Evolutionary conservation across 1,140 invertebrate genomes (phyloP).

Genomic region (Dendrolimus punctatus): DNA sequence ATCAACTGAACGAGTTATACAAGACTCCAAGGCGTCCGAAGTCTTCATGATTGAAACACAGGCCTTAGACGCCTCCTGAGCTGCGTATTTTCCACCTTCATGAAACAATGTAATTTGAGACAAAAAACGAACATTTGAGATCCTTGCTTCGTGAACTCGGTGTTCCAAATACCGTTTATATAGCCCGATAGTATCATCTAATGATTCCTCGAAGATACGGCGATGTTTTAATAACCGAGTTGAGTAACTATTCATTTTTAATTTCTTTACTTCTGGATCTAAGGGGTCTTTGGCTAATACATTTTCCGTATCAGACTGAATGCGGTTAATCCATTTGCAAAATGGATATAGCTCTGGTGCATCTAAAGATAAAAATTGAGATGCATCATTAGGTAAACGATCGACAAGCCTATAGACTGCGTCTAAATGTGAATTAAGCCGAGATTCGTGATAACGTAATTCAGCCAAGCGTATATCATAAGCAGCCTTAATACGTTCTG

Average conservation of each 20-base stretch:
- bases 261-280: slow-evolving; percentile 33
- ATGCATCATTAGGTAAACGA: slow-evolving; percentile 27
- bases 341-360: slow-evolving; percentile 44
- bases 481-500: slow-evolving; percentile 35
- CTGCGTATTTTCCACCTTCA: slow-evolving; percentile 43
- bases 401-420: slow-evolving; percentile 39
- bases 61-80: slow-evolving; percentile 31
- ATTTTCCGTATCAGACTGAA: slow-evolving; percentile 28
- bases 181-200: slow-evolving; percentile 22
- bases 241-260: slow-evolving; percentile 52
- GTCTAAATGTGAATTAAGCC: slow-evolving; percentile 39
- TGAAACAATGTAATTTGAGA: slow-evolving; percentile 37
- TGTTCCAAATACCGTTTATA: slow-evolving; percentile 31
- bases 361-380: slow-evolving; percentile 31
- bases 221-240: slow-evolving; percentile 34
- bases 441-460: slow-evolving; percentile 32
- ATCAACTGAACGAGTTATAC: slow-evolving; percentile 23
- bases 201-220: slow-evolving; percentile 34
- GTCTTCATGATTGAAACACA: slow-evolving; percentile 26
- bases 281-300: slow-evolving; percentile 20
- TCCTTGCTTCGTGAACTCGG: slow-evolving; percentile 33
- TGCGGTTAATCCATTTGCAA: slow-evolving; percentile 25
- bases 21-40: slow-evolving; percentile 36
- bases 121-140: slow-evolving; percentile 39
- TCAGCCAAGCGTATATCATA: slow-evolving; percentile 34